These are phyloP conservation scores for Lycaena phlaeas DNA, from an alignment of 2,888 invertebrate species.

Conservation along the genomic window DNA sequence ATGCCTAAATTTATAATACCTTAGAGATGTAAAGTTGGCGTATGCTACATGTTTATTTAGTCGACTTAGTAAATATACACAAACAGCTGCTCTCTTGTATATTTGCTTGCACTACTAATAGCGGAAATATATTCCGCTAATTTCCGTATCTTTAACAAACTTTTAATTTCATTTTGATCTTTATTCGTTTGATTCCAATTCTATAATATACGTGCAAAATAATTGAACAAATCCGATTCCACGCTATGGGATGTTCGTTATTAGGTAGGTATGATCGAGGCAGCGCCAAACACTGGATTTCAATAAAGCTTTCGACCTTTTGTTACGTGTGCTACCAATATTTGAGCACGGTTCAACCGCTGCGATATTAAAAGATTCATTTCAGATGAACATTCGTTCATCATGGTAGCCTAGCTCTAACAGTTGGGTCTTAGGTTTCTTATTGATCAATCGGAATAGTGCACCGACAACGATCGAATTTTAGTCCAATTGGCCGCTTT, in stretches of 20 bases:
- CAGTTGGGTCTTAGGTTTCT: slow-evolving; percentile 9
- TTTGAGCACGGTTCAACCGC: slow-evolving; percentile 44
- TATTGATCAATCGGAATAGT: slow-evolving; percentile 1
- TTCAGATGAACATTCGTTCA: slow-evolving; percentile 34
- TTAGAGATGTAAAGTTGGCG: too few species aligned
- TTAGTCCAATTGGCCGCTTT: too few species aligned
- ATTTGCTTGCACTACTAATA: too few species aligned
- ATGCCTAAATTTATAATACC: too few species aligned
- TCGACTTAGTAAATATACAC: too few species aligned
- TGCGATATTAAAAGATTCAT: slow-evolving; percentile 66
- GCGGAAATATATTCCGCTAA: too few species aligned
- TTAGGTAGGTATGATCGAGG: slow-evolving; percentile 58
- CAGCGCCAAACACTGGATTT: slow-evolving; percentile 46
- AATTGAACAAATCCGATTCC: slow-evolving; percentile 19
- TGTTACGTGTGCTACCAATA: slow-evolving; percentile 64
- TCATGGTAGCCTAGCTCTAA: slow-evolving; percentile 15
- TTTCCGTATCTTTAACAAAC: too few species aligned
- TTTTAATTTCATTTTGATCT: too few species aligned
- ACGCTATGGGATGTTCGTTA: slow-evolving; percentile 33
- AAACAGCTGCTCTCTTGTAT: too few species aligned
- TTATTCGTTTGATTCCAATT: too few species aligned
- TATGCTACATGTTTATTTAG: too few species aligned
- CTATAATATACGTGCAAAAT: too few species aligned
- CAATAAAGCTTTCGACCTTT: slow-evolving; percentile 56
- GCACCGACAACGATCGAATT: slow-evolving; percentile 2